A percentile compares a stretch with the other conserved stretches of the same genome.
These are phyloP conservation scores for Ernsta delagoae DNA, from an alignment of 2,888 invertebrate genomes.

Conservation along the genomic window DNA sequence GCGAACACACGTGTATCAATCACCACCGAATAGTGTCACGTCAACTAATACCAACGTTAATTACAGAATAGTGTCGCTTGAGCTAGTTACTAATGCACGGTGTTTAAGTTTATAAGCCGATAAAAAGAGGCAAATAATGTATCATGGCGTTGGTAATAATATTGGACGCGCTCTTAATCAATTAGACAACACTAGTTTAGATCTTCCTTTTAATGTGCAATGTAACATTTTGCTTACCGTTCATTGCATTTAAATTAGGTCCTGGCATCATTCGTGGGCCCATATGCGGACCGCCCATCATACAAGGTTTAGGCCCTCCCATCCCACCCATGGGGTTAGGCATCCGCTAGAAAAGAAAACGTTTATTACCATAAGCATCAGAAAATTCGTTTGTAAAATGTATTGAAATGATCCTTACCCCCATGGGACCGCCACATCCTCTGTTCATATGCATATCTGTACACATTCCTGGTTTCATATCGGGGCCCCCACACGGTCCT, in stretches of 20 bases:
- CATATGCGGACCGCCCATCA: slow-evolving; percentile 83
- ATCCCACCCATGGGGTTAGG: slow-evolving; percentile 82
- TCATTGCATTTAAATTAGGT: slow-evolving; percentile 80
- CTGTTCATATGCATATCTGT: slow-evolving; percentile 82
- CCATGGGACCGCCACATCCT: slow-evolving; percentile 82
- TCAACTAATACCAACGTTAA: no score
- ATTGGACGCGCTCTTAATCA: no score
- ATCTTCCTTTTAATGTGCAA: no score
- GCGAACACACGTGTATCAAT: slow-evolving; percentile 10
- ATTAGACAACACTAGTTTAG: no score
- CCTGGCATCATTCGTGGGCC: slow-evolving; percentile 82
- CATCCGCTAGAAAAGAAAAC: slow-evolving; percentile 70
- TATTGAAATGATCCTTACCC: slow-evolving; percentile 58
- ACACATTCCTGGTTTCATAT: slow-evolving; percentile 81
- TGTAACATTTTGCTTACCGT: slow-evolving; percentile 60
- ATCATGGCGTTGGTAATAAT: no score
- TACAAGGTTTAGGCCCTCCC: slow-evolving; percentile 80
- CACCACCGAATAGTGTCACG: no score
- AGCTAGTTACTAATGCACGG: no score
- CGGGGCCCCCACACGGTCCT: slow-evolving; percentile 74
- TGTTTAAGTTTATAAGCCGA: no score
- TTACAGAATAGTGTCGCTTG: no score
- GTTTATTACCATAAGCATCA: slow-evolving; percentile 10
- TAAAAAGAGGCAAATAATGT: no score
- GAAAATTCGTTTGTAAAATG: neutral